These are phyloP conservation scores for Pristionchus entomophagus DNA, from an alignment of 2,888 invertebrate species.

Conservation along the genomic window DNA sequence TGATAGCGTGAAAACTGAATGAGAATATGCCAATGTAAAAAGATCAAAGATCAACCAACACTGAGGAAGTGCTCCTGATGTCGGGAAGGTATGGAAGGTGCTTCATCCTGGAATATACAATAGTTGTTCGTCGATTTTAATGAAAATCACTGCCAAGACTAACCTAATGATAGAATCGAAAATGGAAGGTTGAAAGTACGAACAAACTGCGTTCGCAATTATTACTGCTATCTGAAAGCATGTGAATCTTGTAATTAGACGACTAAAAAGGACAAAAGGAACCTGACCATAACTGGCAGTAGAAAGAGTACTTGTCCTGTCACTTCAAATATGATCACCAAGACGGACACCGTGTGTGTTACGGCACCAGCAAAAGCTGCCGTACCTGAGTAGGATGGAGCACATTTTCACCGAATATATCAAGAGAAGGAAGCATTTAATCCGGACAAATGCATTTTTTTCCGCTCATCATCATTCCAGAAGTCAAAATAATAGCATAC, in stretches of 20 bases:
- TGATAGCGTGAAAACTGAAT: slow-evolving; percentile 68
- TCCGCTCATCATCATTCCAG: too few species aligned
- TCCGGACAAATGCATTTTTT: not conserved
- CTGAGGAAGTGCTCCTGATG: slow-evolving; percentile 78
- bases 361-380: slow-evolving; percentile 94
- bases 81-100: slow-evolving; percentile 97
- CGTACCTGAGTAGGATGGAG: slow-evolving; percentile 79
- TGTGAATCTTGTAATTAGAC: not conserved
- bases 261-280: too few species aligned
- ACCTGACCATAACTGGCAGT: slow-evolving; percentile 95
- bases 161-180: slow-evolving; percentile 93
- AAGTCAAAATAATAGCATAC: slow-evolving; percentile 76
- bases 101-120: slow-evolving; percentile 84
- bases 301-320: slow-evolving; percentile 98
- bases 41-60: slow-evolving; percentile 43
- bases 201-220: slow-evolving; percentile 93
- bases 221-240: slow-evolving; percentile 87
- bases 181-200: slow-evolving; percentile 94
- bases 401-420: not conserved
- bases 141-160: too few species aligned
- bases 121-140: too few species aligned
- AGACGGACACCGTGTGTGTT: slow-evolving; percentile 91
- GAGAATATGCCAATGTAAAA: not conserved
- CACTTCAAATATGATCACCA: slow-evolving; percentile 98
- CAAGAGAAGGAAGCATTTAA: not conserved